phyloP scores from a whole-genome alignment of 2,797 vertebrate genomes.

The Danio choprae region DNA sequence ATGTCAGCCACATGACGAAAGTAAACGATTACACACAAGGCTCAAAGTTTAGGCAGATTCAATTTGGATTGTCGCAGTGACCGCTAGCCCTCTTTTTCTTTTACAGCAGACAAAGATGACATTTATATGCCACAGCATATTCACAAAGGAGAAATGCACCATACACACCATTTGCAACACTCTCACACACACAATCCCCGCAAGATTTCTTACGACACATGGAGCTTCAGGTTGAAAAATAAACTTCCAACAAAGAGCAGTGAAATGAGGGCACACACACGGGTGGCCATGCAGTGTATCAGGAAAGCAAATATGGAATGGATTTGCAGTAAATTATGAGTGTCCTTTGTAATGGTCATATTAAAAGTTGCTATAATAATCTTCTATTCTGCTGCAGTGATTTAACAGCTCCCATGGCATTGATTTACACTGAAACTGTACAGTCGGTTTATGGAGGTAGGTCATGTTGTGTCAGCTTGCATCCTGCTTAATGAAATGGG shows the following conservation, averaged over 20 bases:
- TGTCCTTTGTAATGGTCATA: neutral
- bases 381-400: slow-evolving; percentile 17
- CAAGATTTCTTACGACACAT: slow-evolving; percentile 28
- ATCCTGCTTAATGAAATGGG: slow-evolving; percentile 53
- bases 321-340: neutral
- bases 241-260: slow-evolving; percentile 30
- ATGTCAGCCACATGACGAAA: slow-evolving; percentile 68
- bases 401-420: slow-evolving; percentile 26
- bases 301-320: slow-evolving; percentile 6
- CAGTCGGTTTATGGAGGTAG: slow-evolving; percentile 6
- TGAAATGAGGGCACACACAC: slow-evolving; percentile 23
- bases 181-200: slow-evolving; percentile 30
- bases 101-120: slow-evolving; percentile 72
- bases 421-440: slow-evolving; percentile 17
- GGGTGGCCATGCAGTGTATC: slow-evolving; percentile 40
- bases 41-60: slow-evolving; percentile 73
- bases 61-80: slow-evolving; percentile 72
- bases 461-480: slow-evolving; percentile 10
- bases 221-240: slow-evolving; percentile 4
- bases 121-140: slow-evolving; percentile 75
- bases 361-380: slow-evolving; percentile 8
- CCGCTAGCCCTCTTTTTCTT: slow-evolving; percentile 82
- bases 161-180: slow-evolving; percentile 43
- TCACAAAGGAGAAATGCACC: slow-evolving; percentile 77
- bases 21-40: slow-evolving; percentile 73